Evolutionary conservation across 1,140 invertebrate species (phyloP).

Genomic region (Coboldia fuscipes): DNA sequence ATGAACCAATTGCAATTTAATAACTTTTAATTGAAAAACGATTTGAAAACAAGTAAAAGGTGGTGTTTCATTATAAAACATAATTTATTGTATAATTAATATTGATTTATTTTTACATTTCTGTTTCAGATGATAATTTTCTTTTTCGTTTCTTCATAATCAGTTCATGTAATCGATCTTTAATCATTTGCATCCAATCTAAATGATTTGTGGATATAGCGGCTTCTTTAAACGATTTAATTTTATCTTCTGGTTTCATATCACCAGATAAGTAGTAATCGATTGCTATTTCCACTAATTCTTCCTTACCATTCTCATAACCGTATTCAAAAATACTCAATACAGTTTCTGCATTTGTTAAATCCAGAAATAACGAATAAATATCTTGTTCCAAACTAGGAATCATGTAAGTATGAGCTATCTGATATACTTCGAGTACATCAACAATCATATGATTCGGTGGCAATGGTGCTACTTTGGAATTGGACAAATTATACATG

Average conservation of each 20-base stretch:
- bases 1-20: not conserved
- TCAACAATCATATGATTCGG: not conserved
- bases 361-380: constrained; percentile 11
- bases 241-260: constrained; percentile 10
- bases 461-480: constrained; percentile 6
- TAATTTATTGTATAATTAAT: not conserved
- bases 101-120: not conserved
- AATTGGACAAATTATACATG: constrained; percentile 9
- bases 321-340: constrained; percentile 16
- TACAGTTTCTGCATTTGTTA: constrained; percentile 13
- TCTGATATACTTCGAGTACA: constrained; percentile 17
- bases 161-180: constrained; percentile 10
- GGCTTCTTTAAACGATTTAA: constrained; percentile 14
- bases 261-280: constrained; percentile 13
- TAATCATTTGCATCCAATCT: constrained; percentile 19
- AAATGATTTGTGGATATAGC: constrained; percentile 14
- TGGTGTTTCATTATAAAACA: not conserved
- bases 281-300: constrained; percentile 16
- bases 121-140: no score
- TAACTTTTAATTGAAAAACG: not conserved
- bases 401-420: constrained; percentile 18
- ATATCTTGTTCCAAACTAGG: constrained; percentile 13
- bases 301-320: constrained; percentile 16
- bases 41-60: not conserved
- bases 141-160: no score